A percentile compares a stretch with the other conserved stretches of the same genome.
Evolutionary conservation across 1,140 invertebrate genomes (phyloP).

Genomic region (Druon quercuslanigerum): DNA sequence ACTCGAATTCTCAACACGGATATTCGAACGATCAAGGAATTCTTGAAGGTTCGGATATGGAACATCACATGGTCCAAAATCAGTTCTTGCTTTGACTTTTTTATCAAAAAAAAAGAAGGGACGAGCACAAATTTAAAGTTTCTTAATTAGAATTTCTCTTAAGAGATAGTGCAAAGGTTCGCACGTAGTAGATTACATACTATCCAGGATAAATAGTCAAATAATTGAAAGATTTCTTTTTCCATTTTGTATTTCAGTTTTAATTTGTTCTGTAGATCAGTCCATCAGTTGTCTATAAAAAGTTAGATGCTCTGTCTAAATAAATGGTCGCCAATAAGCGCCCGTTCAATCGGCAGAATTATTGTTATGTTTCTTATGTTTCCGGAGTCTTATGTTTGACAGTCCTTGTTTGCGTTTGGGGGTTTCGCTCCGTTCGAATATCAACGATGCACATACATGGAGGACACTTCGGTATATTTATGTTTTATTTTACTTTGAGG

Average conservation of each 20-base stretch:
- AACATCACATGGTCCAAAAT: constrained; percentile 61
- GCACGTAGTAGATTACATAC: constrained; percentile 23
- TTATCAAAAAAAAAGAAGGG: neutral
- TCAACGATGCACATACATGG: constrained; percentile 11
- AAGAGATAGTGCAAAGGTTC: constrained; percentile 2
- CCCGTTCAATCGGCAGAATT: constrained; percentile 3
- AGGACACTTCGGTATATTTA: constrained; percentile 29
- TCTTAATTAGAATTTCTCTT: neutral
- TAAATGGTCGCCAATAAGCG: constrained; percentile 3
- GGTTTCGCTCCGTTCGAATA: constrained; percentile 17
- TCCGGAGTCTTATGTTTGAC: constrained; percentile 65
- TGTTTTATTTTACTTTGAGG: constrained; percentile 28
- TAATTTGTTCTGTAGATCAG: constrained; percentile 22
- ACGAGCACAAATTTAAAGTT: neutral
- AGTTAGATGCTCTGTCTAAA: constrained; percentile 24
- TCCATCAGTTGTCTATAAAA: constrained; percentile 19
- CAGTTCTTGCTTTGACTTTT: constrained; percentile 31
- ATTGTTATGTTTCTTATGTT: constrained; percentile 56
- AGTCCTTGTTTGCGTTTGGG: constrained; percentile 44
- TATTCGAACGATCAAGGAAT: constrained; percentile 73
- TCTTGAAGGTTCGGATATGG: constrained; percentile 73
- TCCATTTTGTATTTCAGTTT: neutral
- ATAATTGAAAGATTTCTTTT: neutral
- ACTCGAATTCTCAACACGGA: constrained; percentile 72
- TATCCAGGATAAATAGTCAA: constrained; percentile 13